Percentiles rank a stretch among this genome's conserved stretches.
These are phyloP conservation scores for Plemyria rubiginata DNA, from an alignment of 2,888 invertebrate genomes.

Conservation along the genomic window DNA sequence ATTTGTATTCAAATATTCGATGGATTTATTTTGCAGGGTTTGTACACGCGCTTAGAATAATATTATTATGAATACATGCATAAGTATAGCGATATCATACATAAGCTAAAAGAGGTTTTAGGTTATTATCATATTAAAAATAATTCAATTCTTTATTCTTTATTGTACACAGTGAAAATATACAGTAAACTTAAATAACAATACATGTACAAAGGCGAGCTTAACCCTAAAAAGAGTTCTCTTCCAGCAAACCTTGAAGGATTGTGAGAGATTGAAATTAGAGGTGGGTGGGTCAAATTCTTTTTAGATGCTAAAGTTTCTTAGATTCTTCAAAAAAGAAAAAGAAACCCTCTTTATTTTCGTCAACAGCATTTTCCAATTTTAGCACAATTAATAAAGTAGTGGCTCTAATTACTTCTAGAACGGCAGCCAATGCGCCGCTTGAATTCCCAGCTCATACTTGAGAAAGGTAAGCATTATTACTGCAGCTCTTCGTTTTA, in stretches of 20 bases:
- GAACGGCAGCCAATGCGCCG: constrained; percentile 48
- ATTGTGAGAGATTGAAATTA: no score
- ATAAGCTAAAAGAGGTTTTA: neutral
- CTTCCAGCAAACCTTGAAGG: no score
- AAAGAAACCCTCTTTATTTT: constrained; percentile 35
- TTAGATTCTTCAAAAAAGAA: neutral
- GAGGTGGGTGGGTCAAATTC: no score
- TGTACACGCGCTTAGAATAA: neutral
- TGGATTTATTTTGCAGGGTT: constrained; percentile 19
- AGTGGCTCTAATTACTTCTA: constrained; percentile 44
- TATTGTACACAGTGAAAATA: no score
- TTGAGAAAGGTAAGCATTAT: constrained; percentile 74
- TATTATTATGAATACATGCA: neutral
- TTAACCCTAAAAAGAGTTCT: no score
- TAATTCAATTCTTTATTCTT: no score
- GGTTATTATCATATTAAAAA: neutral
- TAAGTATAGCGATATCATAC: neutral
- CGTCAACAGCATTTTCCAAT: constrained; percentile 23
- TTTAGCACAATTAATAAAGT: constrained; percentile 29
- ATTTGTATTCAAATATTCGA: constrained; percentile 21
- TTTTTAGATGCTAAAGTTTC: neutral
- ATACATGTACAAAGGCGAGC: no score
- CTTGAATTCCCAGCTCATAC: constrained; percentile 65
- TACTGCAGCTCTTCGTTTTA: constrained; percentile 72
- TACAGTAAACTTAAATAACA: no score